A percentile compares a stretch with the other conserved stretches of the same genome.
phyloP scores from a whole-genome alignment of 2,888 invertebrate species.

The Lutraria lutraria region DNA sequence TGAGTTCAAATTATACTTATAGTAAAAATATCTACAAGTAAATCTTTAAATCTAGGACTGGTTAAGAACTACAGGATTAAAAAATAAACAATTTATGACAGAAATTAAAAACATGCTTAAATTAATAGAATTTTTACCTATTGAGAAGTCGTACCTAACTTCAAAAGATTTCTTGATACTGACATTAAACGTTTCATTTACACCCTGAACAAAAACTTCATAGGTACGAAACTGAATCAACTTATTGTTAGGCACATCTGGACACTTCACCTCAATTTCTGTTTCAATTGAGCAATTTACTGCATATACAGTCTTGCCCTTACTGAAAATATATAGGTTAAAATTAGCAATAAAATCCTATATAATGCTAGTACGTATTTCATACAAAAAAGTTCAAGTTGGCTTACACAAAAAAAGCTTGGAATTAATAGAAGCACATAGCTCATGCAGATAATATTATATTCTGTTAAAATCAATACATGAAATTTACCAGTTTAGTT shows the following conservation, averaged over 20 bases:
- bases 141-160: not conserved
- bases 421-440: too few relatives aligned
- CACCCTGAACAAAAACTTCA: not conserved
- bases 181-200: conserved; percentile 6
- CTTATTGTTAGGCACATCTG: not conserved
- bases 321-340: conserved; percentile 9
- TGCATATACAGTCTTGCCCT: not conserved
- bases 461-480: too few relatives aligned
- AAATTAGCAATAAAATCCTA: not conserved
- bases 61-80: too few relatives aligned
- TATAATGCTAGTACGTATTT: not conserved
- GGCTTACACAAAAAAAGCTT: too few relatives aligned
- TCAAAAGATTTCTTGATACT: not conserved
- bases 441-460: too few relatives aligned
- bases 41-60: too few relatives aligned
- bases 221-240: not conserved
- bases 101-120: too few relatives aligned
- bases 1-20: too few relatives aligned
- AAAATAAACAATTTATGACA: too few relatives aligned
- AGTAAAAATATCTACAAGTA: too few relatives aligned
- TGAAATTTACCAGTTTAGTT: too few relatives aligned
- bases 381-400: not conserved
- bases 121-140: not conserved
- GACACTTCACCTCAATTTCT: not conserved
- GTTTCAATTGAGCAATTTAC: not conserved